Evolutionary conservation across 1,140 invertebrate genomes (phyloP).

Genomic region (Drusus annulatus): DNA sequence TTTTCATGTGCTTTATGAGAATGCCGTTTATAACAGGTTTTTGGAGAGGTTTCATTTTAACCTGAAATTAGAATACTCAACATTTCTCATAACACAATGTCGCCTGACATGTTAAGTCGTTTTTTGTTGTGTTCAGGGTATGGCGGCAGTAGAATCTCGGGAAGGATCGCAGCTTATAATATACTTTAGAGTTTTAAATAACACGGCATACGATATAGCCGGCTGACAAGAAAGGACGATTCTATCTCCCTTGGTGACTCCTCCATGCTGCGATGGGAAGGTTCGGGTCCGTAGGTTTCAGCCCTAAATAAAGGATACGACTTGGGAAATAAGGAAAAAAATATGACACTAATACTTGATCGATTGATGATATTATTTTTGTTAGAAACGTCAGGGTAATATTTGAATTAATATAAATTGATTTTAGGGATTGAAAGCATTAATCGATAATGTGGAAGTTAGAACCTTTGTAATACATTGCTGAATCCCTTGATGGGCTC

Average conservation of each 20-base stretch:
- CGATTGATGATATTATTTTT: slow-evolving; percentile 32
- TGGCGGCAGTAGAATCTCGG: slow-evolving; percentile 2
- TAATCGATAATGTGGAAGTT: too few relatives aligned
- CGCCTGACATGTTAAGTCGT: not conserved
- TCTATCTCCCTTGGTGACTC: slow-evolving; percentile 47
- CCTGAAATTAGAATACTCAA: not conserved
- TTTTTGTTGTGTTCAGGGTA: slow-evolving; percentile 7
- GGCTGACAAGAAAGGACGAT: slow-evolving; percentile 48
- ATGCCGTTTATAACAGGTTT: not conserved
- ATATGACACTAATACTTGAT: slow-evolving; percentile 35
- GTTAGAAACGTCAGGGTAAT: slow-evolving; percentile 9
- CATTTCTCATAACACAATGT: slow-evolving; percentile 23
- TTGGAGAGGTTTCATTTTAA: not conserved
- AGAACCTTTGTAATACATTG: too few relatives aligned
- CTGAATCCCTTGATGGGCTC: too few relatives aligned
- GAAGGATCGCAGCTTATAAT: slow-evolving; percentile 47
- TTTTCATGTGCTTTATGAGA: too few relatives aligned
- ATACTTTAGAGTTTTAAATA: slow-evolving; percentile 51
- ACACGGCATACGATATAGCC: slow-evolving; percentile 46
- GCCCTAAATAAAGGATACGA: slow-evolving; percentile 19
- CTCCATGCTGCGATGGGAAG: slow-evolving; percentile 44
- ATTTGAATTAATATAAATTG: slow-evolving; percentile 1
- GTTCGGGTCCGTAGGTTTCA: slow-evolving; percentile 10
- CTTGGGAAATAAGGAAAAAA: slow-evolving; percentile 9
- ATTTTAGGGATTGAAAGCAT: not conserved